phyloP scores from a whole-genome alignment of 2,113 vertebrate genomes.

The Lates calcarifer region DNA sequence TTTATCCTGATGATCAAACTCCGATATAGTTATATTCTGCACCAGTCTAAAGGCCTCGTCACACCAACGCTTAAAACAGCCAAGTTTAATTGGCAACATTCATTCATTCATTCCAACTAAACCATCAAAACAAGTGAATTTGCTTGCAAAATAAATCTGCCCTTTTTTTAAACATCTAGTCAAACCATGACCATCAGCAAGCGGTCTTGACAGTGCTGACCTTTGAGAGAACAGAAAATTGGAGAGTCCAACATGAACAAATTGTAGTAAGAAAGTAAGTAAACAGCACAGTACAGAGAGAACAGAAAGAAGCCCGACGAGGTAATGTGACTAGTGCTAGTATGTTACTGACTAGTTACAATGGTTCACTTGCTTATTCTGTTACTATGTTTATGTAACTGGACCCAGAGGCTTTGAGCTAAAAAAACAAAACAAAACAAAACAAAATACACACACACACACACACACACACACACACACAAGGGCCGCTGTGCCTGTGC shows the following conservation, averaged over 20 bases:
- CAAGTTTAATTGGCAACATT: neutral
- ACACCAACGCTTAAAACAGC: neutral
- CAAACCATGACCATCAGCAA: neutral
- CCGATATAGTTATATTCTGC: neutral
- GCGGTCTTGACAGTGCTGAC: neutral
- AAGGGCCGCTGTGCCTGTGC: neutral
- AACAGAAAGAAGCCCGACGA: neutral
- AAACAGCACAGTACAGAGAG: neutral
- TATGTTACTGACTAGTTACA: neutral
- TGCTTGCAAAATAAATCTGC: neutral
- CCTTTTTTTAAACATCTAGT: neutral
- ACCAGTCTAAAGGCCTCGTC: neutral
- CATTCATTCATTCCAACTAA: neutral
- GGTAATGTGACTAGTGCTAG: neutral
- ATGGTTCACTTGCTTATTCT: neutral
- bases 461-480: neutral
- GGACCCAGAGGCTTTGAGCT: neutral
- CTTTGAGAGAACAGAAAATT: neutral
- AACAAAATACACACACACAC: neutral
- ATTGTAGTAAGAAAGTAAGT: no score
- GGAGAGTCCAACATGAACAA: neutral
- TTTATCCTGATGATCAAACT: neutral
- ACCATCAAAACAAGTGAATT: neutral
- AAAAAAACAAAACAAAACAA: neutral
- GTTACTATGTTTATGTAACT: constrained; percentile 19